Base-by-base conservation (phyloP, 1,140 invertebrate genomes). In the Epicauta chinensis region DNA sequence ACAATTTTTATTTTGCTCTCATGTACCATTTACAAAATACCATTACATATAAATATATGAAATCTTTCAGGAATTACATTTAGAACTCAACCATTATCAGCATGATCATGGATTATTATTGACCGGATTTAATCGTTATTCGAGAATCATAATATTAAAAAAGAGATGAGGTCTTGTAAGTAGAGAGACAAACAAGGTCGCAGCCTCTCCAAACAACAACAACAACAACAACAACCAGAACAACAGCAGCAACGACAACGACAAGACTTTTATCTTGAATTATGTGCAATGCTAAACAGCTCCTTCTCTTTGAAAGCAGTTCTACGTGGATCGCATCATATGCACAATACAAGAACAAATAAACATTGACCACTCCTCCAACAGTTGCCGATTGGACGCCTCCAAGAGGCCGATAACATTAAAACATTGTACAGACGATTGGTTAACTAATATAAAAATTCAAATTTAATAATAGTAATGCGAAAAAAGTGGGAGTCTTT, bases 391-490 rank as follows among this genome's bases (percentile, higher is more conserved):
- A 64, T 64, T 64, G 62, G 62, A 38, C 41, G 50, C 44, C 38
- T 35, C 40, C 41, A 42, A 51, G 44, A 36, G 35, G 53, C 58
- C 53, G 59, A 62, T 60, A 55, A 58, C 55, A 64, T 62, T 62
- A 57, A 23, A 54, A 58, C 59, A 51, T 60, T 60, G 53, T 58
- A 58, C 59, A 62, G 53, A 53, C 60, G 57, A 64, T 64, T 64
- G 62, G 62, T 62, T 64, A 59, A 60, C 52, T 62, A 52, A 61
- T 64, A 56, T 61, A 64, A 64, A 64, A 64, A 64, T 64, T 64
- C 53, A 58, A 64, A 62, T 64, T 64, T 64, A 61, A 64, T 63
- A 63, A 23, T 63, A 54, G 45, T 10, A 39, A 16, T 39, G 15
- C 14, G 10, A 36, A 15, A 36, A 36, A 36, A 36, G 14, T 12